Base-by-base conservation (phyloP, 1,140 invertebrate genomes). In the Ceratosolen fusciceps region DNA sequence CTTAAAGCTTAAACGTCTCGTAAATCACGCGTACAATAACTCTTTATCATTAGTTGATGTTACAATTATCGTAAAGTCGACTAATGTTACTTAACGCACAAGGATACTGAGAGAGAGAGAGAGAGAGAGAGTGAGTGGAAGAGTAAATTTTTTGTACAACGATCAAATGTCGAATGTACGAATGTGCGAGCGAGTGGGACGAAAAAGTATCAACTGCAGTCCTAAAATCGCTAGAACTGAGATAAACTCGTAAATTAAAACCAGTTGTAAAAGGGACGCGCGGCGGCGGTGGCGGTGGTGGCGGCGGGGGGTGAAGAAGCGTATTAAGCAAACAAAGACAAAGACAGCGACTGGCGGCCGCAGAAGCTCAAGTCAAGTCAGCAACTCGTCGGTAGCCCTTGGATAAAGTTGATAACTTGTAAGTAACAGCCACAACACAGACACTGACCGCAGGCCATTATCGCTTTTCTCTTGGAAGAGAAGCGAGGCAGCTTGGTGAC, bases 381-480 rank as follows among this genome's bases (percentile, higher is more conserved):
- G 5, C 24, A 24, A 2, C 5, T 47, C 9, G 10, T 70, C 24
- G 12, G 12, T 19, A 47, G 7, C 49, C 49, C 49, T 19, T 26
- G 37, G 39, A 70, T 70, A 47, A 70, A 26, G 21, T 70, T 29
- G n/a, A 70, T 70, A 70, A 49, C n/a, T 21, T 1, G 16, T 4
- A 8, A n/a, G n/a, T 19, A 24, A 8, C 24, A 49, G 37, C 14
- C 26, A 47, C 34, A 47, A 70, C 62, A 65, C 31, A 7, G 34
- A 1, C n/a, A 37, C 12, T 3, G 4, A 2, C 26, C 58, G 2
- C 8, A 8, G n/a, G n/a, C n/a, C n/a, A 16, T 52, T 4, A 29
- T n/a, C n/a, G n/a, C 1, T 74, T 74, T 12, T 74, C 39, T 70
- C 67, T 7, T 19, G 67, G n/a, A n/a, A n/a, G n/a, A n/a, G n/a